Evolutionary conservation across 2,797 vertebrate species (phyloP).

Genomic region (Okamejei kenojei): DNA sequence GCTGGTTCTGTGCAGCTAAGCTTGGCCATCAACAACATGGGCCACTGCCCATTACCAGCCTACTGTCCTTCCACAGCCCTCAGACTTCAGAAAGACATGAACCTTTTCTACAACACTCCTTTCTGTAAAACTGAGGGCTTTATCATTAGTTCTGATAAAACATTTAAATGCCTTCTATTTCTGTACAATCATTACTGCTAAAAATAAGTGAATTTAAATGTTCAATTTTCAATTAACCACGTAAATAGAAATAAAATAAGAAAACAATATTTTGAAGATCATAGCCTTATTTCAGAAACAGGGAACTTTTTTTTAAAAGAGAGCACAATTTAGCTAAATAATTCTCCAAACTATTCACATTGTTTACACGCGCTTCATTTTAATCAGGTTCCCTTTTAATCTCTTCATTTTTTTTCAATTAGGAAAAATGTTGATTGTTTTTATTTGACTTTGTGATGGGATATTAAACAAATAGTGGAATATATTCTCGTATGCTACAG

Average conservation of each 20-base stretch:
- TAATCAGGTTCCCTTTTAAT: neutral
- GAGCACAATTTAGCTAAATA: neutral
- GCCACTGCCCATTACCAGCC: conserved; percentile 1
- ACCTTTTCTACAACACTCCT: neutral
- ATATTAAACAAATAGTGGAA: conserved; percentile 7
- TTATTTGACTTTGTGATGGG: neutral
- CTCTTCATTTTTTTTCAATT: neutral
- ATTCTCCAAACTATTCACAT: neutral
- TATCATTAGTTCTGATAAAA: neutral
- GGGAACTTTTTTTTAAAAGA: neutral
- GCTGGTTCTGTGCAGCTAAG: neutral
- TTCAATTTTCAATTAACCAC: neutral
- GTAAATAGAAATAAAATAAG: neutral
- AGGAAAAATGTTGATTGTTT: neutral
- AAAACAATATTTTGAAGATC: neutral
- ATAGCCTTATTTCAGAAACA: neutral
- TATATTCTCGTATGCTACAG: neutral
- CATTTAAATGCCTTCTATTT: neutral
- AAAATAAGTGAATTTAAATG: neutral
- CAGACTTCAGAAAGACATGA: neutral
- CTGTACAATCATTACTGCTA: neutral
- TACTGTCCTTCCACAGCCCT: neutral
- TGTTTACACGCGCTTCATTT: neutral
- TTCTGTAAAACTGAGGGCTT: neutral
- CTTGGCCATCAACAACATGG: conserved; percentile 13